Conservation (phyloP, 2,797 vertebrate species). For the Eulemur coronatus region DNA sequence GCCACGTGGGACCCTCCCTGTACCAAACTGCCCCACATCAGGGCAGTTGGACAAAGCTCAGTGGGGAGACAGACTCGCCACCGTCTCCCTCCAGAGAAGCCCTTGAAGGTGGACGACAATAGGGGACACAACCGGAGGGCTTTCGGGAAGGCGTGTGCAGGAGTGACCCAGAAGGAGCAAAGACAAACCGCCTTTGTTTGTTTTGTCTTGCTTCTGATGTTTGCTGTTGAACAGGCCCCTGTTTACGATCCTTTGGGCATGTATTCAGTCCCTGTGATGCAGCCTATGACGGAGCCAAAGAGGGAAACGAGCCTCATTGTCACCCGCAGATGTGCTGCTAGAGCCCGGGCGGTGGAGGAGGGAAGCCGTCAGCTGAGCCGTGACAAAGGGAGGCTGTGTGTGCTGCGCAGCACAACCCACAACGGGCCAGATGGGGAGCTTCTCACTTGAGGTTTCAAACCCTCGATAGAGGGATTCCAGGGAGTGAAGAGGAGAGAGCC, state of each 20-base stretch:
- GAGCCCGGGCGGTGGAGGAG: background rate
- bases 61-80: background rate
- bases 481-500: background rate
- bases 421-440: background rate
- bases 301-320: slow-evolving; percentile 53
- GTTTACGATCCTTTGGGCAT: background rate
- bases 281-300: background rate
- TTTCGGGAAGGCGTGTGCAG: background rate
- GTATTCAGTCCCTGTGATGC: slow-evolving; percentile 22
- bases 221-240: slow-evolving; percentile 34
- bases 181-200: background rate
- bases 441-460: background rate
- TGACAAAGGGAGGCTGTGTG: background rate
- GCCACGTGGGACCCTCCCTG: background rate
- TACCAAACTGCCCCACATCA: background rate
- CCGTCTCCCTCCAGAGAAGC: background rate
- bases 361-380: background rate
- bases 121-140: background rate
- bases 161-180: background rate
- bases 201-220: background rate
- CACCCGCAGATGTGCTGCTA: slow-evolving; percentile 55
- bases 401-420: background rate
- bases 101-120: background rate
- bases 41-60: background rate
- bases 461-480: background rate